phyloP scores from a whole-genome alignment of 2,113 vertebrate genomes.

The Merops nubicus region DNA sequence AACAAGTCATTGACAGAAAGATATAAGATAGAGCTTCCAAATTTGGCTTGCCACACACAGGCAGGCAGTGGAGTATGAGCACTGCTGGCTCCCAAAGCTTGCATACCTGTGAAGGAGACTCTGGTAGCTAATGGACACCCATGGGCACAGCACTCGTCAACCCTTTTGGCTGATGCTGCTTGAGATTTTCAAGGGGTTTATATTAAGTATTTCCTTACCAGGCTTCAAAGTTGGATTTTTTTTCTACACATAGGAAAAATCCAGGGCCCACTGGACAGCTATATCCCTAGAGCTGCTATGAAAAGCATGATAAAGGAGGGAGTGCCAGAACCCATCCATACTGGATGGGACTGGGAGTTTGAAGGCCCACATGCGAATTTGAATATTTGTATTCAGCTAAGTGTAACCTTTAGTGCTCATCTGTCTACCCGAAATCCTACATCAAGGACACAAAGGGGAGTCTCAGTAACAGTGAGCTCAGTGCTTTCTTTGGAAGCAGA shows the following conservation, averaged over 20 bases:
- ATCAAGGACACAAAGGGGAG: not conserved
- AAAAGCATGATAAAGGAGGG: not conserved
- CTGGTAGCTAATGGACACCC: not conserved
- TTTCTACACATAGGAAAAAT: not conserved
- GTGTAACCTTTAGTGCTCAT: not conserved
- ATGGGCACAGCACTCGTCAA: not conserved
- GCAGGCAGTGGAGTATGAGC: not conserved
- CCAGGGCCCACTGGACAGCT: not conserved
- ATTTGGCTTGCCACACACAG: slow-evolving; percentile 68
- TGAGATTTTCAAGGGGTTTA: not conserved
- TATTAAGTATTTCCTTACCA: not conserved
- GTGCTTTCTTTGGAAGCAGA: not conserved
- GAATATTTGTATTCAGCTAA: not conserved
- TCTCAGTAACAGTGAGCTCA: not conserved
- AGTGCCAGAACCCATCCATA: not conserved
- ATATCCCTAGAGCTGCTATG: not conserved
- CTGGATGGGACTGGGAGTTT: not conserved
- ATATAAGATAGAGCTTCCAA: slow-evolving; percentile 63
- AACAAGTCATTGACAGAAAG: slow-evolving; percentile 70
- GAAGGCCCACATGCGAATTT: not conserved
- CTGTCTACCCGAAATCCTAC: not conserved
- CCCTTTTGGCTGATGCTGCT: not conserved
- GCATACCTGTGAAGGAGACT: not conserved
- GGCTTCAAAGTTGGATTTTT: not conserved
- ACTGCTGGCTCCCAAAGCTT: not conserved